Evolutionary conservation across 1,140 invertebrate genomes (phyloP), one percentile per base, ranked within the genome.

Genomic region (Bombus vancouverensis): DNA sequence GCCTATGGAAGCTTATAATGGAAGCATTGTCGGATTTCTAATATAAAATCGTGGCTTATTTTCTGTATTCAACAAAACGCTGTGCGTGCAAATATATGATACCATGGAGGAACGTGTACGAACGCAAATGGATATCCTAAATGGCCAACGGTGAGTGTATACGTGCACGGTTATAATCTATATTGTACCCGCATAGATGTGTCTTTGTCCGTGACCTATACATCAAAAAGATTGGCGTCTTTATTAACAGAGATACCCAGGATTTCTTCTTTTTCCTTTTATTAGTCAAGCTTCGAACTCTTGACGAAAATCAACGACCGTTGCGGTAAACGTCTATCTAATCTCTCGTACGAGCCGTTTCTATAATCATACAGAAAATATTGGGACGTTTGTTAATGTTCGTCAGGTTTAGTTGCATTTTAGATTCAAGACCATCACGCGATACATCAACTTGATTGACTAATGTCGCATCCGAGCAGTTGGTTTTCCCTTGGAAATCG

Each of bases 11-110:
- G 15, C 28, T 8, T 6, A 53, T 42, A 59, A 59, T 73, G 39
- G 72, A 62, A 32, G 80, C 70, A 73, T 62, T 81, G 68, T 81
- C 42, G 18, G n/a, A 42, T 18, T 65, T 78, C 37, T n/a, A 78
- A n/a, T 42, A 39, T 53, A 37, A 37, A 53, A 39, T 37, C n/a
- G 34, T 70, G n/a, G 28, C 44, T 81, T n/a, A 25, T 22, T 39
- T 44, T 12, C 32, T 4, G 71, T 5, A 18, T 65, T 42, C 44
- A 28, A 37, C 12, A 39, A 57, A 57, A 74, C 42, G 47, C 32
- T n/a, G 32, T 32, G n/a, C 57, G 28, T n/a, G 62, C 81, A 66
- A 53, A 66, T 66, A 65, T 62, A 65, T 12, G 28, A 42, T n/a
- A 10, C 4, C 12, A 47, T 9, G 39, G 32, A 37, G 15, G 25